phyloP scores from a whole-genome alignment of 2,797 vertebrate species.

The Australoheros facetus region DNA sequence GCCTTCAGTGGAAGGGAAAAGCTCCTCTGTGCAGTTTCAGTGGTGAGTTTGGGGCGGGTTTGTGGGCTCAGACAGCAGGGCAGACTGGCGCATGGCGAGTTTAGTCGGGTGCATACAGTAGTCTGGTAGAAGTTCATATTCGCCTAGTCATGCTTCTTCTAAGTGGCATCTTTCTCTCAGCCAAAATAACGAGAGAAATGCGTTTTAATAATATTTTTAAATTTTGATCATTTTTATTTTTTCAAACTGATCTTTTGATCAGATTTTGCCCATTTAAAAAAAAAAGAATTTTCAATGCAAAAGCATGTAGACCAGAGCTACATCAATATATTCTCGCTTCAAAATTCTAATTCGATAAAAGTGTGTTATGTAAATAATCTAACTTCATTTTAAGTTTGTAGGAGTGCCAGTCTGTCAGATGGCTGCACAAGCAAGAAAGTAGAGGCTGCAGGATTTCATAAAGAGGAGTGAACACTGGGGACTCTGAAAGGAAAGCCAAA shows the following conservation, averaged over 20 bases:
- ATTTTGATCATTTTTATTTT: not conserved
- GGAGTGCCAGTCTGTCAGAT: conserved; percentile 35
- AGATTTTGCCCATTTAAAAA: not conserved
- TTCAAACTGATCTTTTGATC: not conserved
- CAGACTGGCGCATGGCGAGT: conserved; percentile 43
- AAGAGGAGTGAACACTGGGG: conserved; percentile 22
- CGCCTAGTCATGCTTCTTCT: conserved; percentile 59
- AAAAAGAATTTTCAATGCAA: not conserved
- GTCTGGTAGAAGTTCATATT: conserved; percentile 57
- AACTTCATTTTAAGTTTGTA: conserved; percentile 53
- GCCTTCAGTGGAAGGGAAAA: not conserved
- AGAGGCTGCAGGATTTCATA: conserved; percentile 18
- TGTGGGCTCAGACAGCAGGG: not conserved
- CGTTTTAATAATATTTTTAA: not conserved
- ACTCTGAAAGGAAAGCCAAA: conserved; percentile 40
- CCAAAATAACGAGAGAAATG: not conserved
- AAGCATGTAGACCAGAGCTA: not conserved
- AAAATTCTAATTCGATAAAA: not conserved
- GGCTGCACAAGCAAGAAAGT: conserved; percentile 4
- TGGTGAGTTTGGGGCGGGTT: conserved; percentile 48
- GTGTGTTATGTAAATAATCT: not conserved
- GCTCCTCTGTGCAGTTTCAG: not conserved
- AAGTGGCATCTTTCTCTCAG: not conserved
- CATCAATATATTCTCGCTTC: not conserved
- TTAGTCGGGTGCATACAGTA: conserved; percentile 10